Evolutionary conservation across 2,888 invertebrate genomes (phyloP), one percentile per base, ranked within the genome.

Genomic region (Empis stercorea): DNA sequence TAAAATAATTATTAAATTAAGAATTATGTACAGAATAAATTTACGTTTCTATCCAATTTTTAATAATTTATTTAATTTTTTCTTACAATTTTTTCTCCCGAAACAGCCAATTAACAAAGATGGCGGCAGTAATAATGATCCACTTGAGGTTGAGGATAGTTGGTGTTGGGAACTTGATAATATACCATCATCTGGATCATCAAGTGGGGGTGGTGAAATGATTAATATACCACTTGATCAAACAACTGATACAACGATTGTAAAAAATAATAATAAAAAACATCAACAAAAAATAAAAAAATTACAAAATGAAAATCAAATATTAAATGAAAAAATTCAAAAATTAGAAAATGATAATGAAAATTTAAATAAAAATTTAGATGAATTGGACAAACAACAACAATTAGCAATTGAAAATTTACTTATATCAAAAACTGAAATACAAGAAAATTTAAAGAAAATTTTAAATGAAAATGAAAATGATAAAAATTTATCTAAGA

Each of bases 361-460:
- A 17, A 71, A 74, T 48, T 63, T 72, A 50, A 74, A 74, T 54
- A 64, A 60, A 48, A 72, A 73, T 51, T 62, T 87, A 46, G 84
- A 84, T 56, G 84, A 84, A 59, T 65, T 87, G 54, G 87, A 87
- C 59, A 73, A 65, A 42, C 84, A 86, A 63, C 83, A 87, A 60
- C 78, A 81, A 57, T 68, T 75, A 56, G 85, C 82, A 0, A 78
- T 83, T 66, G 78, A 76, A 52, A 73, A 72, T 57, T 63, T 79
- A 15, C 58, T 78, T 1, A 59, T 71, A 5, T 57, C 76, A 36
- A 79, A 78, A 56, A 72, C 67, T 40, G 74, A 76, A 43, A 56
- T 77, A 41, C 75, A 76, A 50, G 65, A 65, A 11, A 77, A 76
- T 56, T 73, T 75, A 43, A 71, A 71, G 53, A 59, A 67, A 1